Conservation (phyloP, 2,113 vertebrate species). For the Tympanuchus pallidicinctus region DNA sequence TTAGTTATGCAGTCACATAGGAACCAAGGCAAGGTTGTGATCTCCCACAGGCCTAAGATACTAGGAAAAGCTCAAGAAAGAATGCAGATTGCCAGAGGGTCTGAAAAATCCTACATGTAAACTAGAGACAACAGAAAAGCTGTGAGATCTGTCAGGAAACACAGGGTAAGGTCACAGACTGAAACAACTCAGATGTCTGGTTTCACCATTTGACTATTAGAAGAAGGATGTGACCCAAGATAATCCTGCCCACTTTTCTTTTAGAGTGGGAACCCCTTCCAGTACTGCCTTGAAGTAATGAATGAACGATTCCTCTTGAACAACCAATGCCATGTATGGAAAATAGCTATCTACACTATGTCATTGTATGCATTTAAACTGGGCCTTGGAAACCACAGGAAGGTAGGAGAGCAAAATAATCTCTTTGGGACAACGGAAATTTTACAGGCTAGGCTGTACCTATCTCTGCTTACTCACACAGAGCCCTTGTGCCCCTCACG, state of each 20-base stretch:
- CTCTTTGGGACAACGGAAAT: neutral
- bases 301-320: constrained; percentile 28
- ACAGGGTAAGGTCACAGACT: constrained; percentile 30
- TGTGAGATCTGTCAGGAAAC: constrained; percentile 22
- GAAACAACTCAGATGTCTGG: constrained; percentile 56
- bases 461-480: neutral
- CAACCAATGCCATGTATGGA: constrained; percentile 43
- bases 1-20: neutral
- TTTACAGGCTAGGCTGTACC: neutral
- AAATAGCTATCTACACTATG: constrained; percentile 58
- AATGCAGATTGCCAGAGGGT: constrained; percentile 23
- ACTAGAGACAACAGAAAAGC: constrained; percentile 39
- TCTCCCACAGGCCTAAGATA: neutral
- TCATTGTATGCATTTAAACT: constrained; percentile 63
- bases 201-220: constrained; percentile 39
- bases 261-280: constrained; percentile 21
- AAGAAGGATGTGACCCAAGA: constrained; percentile 59
- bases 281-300: constrained; percentile 15
- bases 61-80: neutral
- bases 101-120: constrained; percentile 39
- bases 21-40: neutral
- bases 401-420: constrained; percentile 25
- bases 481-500: neutral
- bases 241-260: constrained; percentile 43
- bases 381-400: constrained; percentile 19